These are phyloP conservation scores for Erebia palarica DNA, from an alignment of 2,888 invertebrate genomes.

Conservation along the genomic window DNA sequence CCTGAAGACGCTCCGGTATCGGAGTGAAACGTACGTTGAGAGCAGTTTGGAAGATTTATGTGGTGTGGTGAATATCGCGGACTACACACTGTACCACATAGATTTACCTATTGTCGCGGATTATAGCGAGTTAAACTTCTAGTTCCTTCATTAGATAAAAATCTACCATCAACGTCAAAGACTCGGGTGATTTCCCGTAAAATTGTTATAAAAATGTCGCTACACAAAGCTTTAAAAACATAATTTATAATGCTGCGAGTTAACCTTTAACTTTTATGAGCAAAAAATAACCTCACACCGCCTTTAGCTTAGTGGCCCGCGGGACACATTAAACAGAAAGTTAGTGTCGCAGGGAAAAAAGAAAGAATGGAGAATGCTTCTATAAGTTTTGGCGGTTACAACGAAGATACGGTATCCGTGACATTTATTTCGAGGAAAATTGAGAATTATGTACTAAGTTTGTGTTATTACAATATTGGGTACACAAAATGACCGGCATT, in stretches of 20 bases:
- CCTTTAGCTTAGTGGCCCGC: conserved; percentile 30
- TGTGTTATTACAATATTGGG: neutral
- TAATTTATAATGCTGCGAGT: neutral
- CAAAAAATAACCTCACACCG: conserved; percentile 26
- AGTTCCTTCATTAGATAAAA: no score
- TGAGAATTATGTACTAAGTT: neutral
- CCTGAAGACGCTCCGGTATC: no score
- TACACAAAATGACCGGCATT: neutral
- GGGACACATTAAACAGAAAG: conserved; percentile 33
- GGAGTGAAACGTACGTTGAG: no score
- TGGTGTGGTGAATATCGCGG: no score
- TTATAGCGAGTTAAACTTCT: no score
- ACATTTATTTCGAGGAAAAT: conserved; percentile 24
- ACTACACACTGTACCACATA: no score
- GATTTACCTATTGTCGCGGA: no score
- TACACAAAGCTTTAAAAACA: neutral
- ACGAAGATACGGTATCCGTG: conserved; percentile 1
- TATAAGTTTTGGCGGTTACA: conserved; percentile 27
- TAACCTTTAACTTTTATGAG: conserved; percentile 16
- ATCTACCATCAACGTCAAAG: neutral
- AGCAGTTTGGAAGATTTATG: no score
- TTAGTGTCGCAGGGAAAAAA: conserved; percentile 33
- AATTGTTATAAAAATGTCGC: neutral
- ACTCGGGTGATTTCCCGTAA: neutral
- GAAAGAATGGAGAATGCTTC: conserved; percentile 29